These are phyloP conservation scores for Ia io DNA, from an alignment of 2,113 vertebrate species.

Conservation along the genomic window DNA sequence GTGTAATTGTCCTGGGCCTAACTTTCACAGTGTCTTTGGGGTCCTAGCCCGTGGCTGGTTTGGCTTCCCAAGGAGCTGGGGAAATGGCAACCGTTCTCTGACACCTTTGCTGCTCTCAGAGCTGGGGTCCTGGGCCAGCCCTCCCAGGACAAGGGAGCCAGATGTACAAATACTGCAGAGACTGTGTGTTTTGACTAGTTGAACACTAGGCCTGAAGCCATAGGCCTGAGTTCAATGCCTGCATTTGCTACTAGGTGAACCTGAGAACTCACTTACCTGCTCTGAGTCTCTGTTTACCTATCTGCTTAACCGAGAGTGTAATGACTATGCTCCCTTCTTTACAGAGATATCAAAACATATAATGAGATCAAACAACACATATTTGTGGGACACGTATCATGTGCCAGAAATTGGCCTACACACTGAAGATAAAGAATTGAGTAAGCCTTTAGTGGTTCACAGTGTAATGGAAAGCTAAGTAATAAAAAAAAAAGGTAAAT, in stretches of 20 bases:
- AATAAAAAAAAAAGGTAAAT: background rate
- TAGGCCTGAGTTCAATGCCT: background rate
- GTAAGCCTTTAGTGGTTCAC: background rate
- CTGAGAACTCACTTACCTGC: background rate
- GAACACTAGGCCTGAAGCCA: background rate
- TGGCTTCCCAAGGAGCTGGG: background rate
- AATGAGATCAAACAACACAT: background rate
- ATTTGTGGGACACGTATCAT: background rate
- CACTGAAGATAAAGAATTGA: background rate
- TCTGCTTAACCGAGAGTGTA: background rate
- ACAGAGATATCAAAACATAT: background rate
- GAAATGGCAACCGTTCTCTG: background rate
- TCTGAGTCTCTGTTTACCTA: background rate
- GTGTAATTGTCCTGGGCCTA: constrained; percentile 36
- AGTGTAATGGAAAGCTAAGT: background rate
- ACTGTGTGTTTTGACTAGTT: background rate
- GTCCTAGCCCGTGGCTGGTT: background rate
- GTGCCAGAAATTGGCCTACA: background rate
- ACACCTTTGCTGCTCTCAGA: background rate
- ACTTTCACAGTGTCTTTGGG: constrained; percentile 32
- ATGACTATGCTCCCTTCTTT: background rate
- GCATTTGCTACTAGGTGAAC: background rate
- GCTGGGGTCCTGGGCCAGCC: background rate
- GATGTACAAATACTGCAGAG: background rate
- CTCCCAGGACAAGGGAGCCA: background rate